Percentiles rank a stretch among this genome's conserved stretches.
phyloP scores from a whole-genome alignment of 2,797 vertebrate species.

The Coluber constrictor region DNA sequence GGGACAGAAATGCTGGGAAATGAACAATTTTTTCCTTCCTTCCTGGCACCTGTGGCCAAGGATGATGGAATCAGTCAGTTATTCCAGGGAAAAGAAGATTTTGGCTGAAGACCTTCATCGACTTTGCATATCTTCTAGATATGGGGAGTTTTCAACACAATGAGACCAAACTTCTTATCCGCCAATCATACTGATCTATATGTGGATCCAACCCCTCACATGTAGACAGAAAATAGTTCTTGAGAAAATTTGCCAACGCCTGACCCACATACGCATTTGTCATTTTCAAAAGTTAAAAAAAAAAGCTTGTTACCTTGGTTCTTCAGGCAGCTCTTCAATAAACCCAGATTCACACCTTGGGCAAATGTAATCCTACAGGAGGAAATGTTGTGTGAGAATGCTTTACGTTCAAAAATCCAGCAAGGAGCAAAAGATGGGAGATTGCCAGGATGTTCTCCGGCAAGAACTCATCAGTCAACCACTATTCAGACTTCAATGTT shows the following conservation, averaged over 20 bases:
- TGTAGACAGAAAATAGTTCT: background rate
- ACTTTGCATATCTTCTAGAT: background rate
- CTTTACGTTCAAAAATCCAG: accelerated
- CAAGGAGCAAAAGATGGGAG: background rate
- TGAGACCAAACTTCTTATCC: background rate
- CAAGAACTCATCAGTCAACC: background rate
- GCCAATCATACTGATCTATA: too few relatives aligned
- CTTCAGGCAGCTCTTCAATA: slow-evolving; percentile 89
- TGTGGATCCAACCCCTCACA: too few relatives aligned
- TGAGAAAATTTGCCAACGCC: background rate
- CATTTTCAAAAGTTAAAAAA: background rate
- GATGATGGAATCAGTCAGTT: background rate
- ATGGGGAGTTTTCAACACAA: background rate
- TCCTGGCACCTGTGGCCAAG: background rate
- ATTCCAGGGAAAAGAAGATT: background rate
- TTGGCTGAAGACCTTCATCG: too few relatives aligned
- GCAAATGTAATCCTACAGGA: slow-evolving; percentile 88
- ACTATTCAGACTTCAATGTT: background rate
- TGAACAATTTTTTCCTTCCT: background rate
- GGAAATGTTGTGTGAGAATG: background rate
- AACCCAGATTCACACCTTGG: slow-evolving; percentile 93
- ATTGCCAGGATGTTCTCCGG: accelerated
- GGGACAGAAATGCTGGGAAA: background rate
- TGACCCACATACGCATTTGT: background rate
- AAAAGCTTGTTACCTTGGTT: slow-evolving; percentile 76